Evolutionary conservation across 2,797 vertebrate species (phyloP).

Genomic region (Diceros bicornis): DNA sequence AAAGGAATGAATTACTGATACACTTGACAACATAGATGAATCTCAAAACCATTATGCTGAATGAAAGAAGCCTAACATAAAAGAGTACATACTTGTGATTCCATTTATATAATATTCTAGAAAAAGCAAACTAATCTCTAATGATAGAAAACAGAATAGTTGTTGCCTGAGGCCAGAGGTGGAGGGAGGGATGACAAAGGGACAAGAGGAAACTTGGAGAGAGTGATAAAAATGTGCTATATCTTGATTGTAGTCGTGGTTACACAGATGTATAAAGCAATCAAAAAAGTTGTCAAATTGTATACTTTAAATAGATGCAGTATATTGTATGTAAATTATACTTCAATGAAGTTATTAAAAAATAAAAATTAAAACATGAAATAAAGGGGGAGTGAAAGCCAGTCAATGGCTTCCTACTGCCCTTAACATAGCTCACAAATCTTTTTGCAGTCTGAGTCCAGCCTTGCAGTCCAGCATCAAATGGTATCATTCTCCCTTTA

Average conservation of each 20-base stretch:
- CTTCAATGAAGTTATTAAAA: not conserved
- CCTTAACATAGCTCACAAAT: slow-evolving; percentile 26
- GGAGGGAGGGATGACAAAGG: not conserved
- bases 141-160: not conserved
- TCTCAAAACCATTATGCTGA: not conserved
- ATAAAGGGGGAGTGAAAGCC: not conserved
- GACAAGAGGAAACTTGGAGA: not conserved
- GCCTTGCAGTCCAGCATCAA: not conserved
- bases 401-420: not conserved
- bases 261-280: not conserved
- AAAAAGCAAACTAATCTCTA: not conserved
- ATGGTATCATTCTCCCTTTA: not conserved
- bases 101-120: not conserved
- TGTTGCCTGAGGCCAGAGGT: not conserved
- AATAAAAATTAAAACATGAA: not conserved
- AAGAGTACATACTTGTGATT: not conserved
- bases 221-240: not conserved
- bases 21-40: not conserved
- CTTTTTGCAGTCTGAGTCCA: slow-evolving; percentile 2
- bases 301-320: not conserved
- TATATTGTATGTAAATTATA: not conserved
- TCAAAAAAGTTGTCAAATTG: not conserved
- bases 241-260: not conserved
- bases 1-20: slow-evolving; percentile 21
- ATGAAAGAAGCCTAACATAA: not conserved